Evolutionary conservation across 2,888 invertebrate species (phyloP), one percentile per base, ranked within the genome.

Genomic region (Noctua pronuba): DNA sequence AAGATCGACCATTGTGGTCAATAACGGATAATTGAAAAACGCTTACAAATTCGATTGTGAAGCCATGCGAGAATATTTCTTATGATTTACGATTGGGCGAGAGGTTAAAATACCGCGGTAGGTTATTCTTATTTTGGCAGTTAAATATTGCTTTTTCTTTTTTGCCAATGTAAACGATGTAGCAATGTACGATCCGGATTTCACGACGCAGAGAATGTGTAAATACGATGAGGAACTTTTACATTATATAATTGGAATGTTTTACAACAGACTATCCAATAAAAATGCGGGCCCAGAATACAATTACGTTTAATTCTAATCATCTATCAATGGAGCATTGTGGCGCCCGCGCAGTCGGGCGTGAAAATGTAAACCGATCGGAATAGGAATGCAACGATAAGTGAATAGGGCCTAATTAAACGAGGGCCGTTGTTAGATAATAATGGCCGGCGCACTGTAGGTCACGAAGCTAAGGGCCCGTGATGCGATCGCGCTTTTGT

Each of bases 1-100:
- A 94, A 93, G 92, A 93, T 92, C 91, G 91, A 80, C 93, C 93
- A 95, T 95, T 96, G 95, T 95, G 95, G 95, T 95, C 95, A 96
- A 95, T 95, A 93, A 95, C 93, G 94, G 92, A 95, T 96, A 96
- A 96, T 96, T 96, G 95, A 95, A 96, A 95, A 96, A 95, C 92
- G 92, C 93, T 95, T 93, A 95, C 95, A 95, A 95, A 95, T 95
- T 95, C 92, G 95, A 96, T 94, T 95, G 95, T 95, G 92, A 92
- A 93, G 92, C 89, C 92, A 93, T 90, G 93, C 94, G 94, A 92
- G 94, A 92, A 91, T 90, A 92, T 93, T 93, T 92, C 89, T 88
- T 91, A 92, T 96, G 95, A 95, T 95, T 96, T 96, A 96, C 90
- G 94, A 93, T 86, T 91, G 92, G 87, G 87, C 77, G 92, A 91